These are phyloP conservation scores for Isurus oxyrinchus DNA, from an alignment of 2,113 vertebrate genomes.

Conservation along the genomic window DNA sequence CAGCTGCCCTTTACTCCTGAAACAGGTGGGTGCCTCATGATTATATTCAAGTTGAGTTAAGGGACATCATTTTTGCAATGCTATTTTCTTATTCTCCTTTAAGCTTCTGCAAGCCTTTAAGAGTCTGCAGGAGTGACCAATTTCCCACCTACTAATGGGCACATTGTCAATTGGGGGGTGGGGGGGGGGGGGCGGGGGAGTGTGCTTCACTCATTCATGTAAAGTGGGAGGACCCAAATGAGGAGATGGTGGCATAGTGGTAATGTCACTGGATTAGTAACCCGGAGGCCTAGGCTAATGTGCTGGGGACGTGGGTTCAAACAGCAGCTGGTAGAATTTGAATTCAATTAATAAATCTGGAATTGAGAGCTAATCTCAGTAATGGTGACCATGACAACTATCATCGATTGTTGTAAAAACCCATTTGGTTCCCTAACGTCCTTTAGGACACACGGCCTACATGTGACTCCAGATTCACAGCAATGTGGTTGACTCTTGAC, in stretches of 20 bases:
- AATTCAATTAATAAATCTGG: too few relatives aligned
- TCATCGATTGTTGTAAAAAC: not conserved
- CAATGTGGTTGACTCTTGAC: too few relatives aligned
- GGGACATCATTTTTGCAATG: not conserved
- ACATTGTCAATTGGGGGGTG: not conserved
- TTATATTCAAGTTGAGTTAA: not conserved
- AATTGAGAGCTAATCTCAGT: too few relatives aligned
- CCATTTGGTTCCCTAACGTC: not conserved
- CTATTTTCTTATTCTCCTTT: not conserved
- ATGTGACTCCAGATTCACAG: too few relatives aligned
- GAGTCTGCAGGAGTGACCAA: not conserved
- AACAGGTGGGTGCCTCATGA: not conserved
- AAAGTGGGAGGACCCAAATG: too few relatives aligned
- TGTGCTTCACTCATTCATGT: not conserved
- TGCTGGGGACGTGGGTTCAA: too few relatives aligned
- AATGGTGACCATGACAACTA: too few relatives aligned
- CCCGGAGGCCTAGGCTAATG: too few relatives aligned
- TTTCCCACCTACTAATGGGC: not conserved
- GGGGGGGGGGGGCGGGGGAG: too few relatives aligned
- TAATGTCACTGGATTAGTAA: too few relatives aligned
- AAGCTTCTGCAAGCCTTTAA: not conserved
- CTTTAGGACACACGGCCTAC: too few relatives aligned
- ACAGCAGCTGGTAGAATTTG: too few relatives aligned
- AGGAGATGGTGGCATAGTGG: not conserved
- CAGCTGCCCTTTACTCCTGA: not conserved